Evolutionary conservation across 2,797 vertebrate species (phyloP).

Genomic region (Chaetodon trifasciatus): DNA sequence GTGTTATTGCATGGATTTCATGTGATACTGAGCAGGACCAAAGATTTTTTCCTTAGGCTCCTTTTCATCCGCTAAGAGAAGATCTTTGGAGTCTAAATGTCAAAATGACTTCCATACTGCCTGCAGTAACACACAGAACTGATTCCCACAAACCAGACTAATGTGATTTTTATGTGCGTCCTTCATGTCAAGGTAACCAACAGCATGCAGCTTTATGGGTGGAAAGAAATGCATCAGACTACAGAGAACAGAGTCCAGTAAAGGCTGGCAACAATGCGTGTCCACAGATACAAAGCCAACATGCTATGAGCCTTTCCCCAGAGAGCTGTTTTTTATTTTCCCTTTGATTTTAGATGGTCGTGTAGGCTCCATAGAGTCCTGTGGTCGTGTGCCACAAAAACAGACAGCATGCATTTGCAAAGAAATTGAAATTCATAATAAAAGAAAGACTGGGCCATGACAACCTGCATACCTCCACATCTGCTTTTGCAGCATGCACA

Average conservation of each 20-base stretch:
- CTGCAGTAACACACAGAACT: conserved; percentile 41
- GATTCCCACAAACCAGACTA: conserved; percentile 64
- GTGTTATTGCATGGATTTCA: not conserved
- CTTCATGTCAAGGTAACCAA: conserved; percentile 76
- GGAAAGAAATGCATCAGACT: conserved; percentile 44
- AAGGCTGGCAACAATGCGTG: conserved; percentile 13
- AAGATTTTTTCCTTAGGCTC: conserved; percentile 1
- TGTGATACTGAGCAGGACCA: not conserved
- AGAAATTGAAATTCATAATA: not conserved
- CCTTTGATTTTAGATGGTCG: conserved; percentile 9
- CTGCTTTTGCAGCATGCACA: not conserved
- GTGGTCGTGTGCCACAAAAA: not conserved
- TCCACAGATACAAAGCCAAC: conserved; percentile 26
- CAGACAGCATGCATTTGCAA: not conserved
- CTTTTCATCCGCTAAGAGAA: conserved; percentile 18
- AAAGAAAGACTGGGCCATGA: not conserved
- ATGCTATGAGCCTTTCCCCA: not conserved
- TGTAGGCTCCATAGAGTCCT: not conserved
- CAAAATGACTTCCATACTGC: conserved; percentile 45
- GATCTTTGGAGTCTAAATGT: conserved; percentile 46
- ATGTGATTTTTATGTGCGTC: conserved; percentile 74
- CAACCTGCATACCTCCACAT: not conserved
- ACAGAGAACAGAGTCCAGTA: conserved; percentile 29
- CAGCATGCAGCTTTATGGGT: conserved; percentile 64
- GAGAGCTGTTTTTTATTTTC: not conserved